Evolutionary conservation across 2,888 invertebrate species (phyloP).

Genomic region (Scotopteryx bipunctaria): DNA sequence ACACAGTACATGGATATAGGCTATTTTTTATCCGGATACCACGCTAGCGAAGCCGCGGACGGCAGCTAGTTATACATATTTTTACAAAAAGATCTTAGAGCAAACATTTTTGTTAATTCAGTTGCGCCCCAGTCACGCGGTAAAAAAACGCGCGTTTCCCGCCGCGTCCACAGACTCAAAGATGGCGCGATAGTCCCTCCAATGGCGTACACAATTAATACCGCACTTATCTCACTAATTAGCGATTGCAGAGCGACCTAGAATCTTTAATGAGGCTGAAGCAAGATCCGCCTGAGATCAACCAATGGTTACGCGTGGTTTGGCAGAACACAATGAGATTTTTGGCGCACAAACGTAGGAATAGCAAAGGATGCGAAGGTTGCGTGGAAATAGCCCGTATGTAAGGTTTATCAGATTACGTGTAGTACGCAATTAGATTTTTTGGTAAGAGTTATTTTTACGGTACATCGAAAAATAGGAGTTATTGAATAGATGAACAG

Average conservation of each 20-base stretch:
- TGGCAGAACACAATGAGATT: constrained; percentile 28
- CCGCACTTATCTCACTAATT: constrained; percentile 79
- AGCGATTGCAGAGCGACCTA: constrained; percentile 80
- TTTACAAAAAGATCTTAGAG: no score
- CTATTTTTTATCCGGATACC: no score
- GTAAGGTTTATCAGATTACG: neutral
- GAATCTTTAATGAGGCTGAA: constrained; percentile 79
- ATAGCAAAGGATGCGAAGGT: neutral
- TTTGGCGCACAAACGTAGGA: no score
- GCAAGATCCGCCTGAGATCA: constrained; percentile 71
- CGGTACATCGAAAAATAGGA: no score
- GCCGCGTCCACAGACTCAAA: constrained; percentile 35
- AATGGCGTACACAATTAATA: constrained; percentile 81
- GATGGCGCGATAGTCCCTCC: constrained; percentile 70
- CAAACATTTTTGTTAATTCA: no score
- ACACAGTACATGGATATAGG: no score
- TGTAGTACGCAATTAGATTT: no score
- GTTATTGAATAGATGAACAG: no score
- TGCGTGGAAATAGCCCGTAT: neutral
- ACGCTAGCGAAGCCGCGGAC: no score
- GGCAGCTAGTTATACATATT: no score
- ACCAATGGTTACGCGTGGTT: constrained; percentile 40
- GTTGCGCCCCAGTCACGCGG: no score
- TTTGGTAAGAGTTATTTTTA: no score
- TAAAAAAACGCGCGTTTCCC: constrained; percentile 9